Conservation (phyloP, 2,888 invertebrate species). For the Oxycera nigricornis region DNA sequence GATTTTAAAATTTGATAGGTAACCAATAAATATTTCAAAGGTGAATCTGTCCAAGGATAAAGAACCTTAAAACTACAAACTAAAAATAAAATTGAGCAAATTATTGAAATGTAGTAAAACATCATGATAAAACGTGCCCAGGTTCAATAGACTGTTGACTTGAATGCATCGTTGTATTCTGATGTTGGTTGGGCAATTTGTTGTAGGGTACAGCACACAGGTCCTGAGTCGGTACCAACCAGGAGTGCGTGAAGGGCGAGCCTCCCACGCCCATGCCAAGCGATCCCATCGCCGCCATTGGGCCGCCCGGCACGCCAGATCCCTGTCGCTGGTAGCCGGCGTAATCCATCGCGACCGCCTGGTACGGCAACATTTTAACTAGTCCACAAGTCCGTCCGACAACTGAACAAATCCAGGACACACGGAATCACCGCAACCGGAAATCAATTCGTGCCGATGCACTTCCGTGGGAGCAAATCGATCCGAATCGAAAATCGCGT, state of each 20-base stretch:
- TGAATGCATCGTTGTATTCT: constrained; percentile 57
- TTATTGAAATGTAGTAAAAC: constrained; percentile 45
- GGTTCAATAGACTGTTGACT: constrained; percentile 73
- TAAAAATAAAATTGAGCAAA: not conserved
- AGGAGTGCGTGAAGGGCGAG: constrained; percentile 88
- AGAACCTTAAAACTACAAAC: not conserved
- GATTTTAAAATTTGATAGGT: too few species aligned
- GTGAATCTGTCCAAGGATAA: not conserved
- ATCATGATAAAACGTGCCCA: constrained; percentile 81
- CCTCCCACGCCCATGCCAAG: constrained; percentile 65
- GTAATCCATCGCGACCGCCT: constrained; percentile 88
- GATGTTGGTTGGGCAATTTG: constrained; percentile 66
- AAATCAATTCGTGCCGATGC: not conserved
- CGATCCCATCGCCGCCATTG: constrained; percentile 62
- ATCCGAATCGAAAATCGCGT: not conserved
- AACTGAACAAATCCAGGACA: not conserved
- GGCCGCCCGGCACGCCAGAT: constrained; percentile 58
- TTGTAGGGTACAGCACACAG: constrained; percentile 87
- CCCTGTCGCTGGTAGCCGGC: constrained; percentile 72
- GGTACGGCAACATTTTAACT: constrained; percentile 79
- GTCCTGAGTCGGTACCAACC: constrained; percentile 93
- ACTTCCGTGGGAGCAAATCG: not conserved
- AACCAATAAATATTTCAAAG: too few species aligned
- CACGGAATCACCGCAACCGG: constrained; percentile 15
- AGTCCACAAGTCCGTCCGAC: constrained; percentile 18